phyloP scores from a whole-genome alignment of 1,140 invertebrate genomes.

The Lasioglossum albipes region DNA sequence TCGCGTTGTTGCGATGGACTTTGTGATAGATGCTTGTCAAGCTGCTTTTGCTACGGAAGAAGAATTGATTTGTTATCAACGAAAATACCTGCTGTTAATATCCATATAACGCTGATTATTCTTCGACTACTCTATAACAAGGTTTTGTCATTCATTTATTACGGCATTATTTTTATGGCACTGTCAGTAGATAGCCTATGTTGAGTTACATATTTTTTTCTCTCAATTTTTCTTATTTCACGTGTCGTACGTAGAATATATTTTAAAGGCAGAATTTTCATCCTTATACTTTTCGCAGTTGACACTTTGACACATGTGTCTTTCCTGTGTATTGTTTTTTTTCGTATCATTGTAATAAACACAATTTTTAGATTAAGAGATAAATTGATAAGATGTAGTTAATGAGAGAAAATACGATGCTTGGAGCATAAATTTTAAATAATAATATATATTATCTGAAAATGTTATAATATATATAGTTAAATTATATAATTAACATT shows the following conservation, averaged over 20 bases:
- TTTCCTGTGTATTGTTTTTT: slow-evolving; percentile 8
- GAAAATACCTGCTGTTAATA: slow-evolving; percentile 28
- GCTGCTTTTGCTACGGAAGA: background rate
- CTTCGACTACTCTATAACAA: slow-evolving; percentile 22
- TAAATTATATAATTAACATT: background rate
- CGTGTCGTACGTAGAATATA: background rate
- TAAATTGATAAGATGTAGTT: background rate
- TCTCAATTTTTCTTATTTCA: slow-evolving; percentile 7
- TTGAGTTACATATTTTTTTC: background rate
- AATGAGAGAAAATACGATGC: background rate
- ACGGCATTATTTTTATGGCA: slow-evolving; percentile 26
- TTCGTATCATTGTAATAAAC: slow-evolving; percentile 16
- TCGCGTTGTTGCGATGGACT: slow-evolving; percentile 14
- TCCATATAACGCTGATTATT: slow-evolving; percentile 28
- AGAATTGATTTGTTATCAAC: slow-evolving; percentile 7
- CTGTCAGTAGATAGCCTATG: background rate
- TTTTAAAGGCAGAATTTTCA: background rate
- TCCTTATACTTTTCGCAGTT: background rate
- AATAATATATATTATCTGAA: background rate
- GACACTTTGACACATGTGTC: slow-evolving; percentile 24
- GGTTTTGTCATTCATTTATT: slow-evolving; percentile 36
- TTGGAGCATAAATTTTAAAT: background rate
- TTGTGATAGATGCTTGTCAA: slow-evolving; percentile 30
- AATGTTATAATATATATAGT: background rate
- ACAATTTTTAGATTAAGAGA: background rate